Conservation (phyloP, 2,113 vertebrate genomes). For the Platanista minor region DNA sequence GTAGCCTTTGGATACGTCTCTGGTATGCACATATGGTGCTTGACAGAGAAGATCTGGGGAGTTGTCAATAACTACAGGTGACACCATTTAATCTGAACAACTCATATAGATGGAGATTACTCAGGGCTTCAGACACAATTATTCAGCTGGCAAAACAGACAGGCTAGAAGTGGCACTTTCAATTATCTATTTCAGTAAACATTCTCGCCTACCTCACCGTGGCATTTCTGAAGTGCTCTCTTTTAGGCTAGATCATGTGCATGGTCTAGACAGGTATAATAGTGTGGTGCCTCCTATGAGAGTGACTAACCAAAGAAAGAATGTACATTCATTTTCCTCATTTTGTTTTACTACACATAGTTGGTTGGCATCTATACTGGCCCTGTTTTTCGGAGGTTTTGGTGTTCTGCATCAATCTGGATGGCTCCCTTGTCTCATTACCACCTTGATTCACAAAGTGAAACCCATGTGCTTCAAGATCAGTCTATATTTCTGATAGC, state of each 20-base stretch:
- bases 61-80: conserved; percentile 59
- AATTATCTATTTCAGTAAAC: conserved; percentile 36
- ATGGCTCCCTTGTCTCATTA: background rate
- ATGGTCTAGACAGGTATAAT: background rate
- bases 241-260: background rate
- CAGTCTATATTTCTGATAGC: conserved; percentile 38
- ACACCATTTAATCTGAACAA: background rate
- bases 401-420: background rate
- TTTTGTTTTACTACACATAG: background rate
- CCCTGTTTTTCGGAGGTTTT: background rate
- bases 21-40: conserved; percentile 70
- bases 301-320: background rate
- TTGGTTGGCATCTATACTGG: background rate
- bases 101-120: conserved; percentile 18
- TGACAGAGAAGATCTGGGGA: conserved; percentile 51
- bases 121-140: background rate
- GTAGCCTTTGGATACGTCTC: conserved; percentile 79
- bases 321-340: background rate
- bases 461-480: conserved; percentile 28
- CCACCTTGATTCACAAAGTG: conserved; percentile 4
- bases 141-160: conserved; percentile 33
- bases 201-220: background rate
- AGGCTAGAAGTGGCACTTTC: background rate
- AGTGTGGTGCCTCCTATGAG: background rate
- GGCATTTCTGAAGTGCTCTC: background rate